These are phyloP conservation scores for Coregonus sp. DNA, from an alignment of 2,797 vertebrate genomes.

Conservation along the genomic window DNA sequence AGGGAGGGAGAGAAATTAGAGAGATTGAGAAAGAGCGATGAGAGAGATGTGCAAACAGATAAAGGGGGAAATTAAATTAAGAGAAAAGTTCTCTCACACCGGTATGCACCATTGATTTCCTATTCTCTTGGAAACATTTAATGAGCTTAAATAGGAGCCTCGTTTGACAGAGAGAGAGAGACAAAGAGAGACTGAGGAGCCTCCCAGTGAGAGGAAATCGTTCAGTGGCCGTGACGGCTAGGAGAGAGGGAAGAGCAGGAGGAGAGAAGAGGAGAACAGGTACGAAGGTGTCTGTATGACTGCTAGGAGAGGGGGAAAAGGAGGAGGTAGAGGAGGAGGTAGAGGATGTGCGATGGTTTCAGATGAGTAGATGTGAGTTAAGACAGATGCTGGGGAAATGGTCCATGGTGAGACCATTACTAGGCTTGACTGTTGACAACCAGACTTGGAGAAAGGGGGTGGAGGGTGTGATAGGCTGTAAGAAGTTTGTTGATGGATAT, in stretches of 20 bases:
- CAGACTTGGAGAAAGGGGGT: constrained; percentile 25
- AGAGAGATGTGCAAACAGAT: constrained; percentile 63
- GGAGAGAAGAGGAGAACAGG: constrained; percentile 8
- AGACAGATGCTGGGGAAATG: constrained; percentile 62
- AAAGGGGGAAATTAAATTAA: constrained; percentile 76
- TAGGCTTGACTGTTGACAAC: constrained; percentile 28
- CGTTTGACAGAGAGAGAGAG: constrained; percentile 72
- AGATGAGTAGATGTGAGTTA: constrained; percentile 52
- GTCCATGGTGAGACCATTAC: constrained; percentile 42
- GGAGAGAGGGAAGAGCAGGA: constrained; percentile 37
- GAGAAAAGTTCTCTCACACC: constrained; percentile 75
- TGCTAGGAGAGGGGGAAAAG: neutral
- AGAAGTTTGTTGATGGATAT: too few relatives aligned
- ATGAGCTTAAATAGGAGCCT: constrained; percentile 81
- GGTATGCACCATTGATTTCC: constrained; percentile 81
- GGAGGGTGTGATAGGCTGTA: constrained; percentile 16
- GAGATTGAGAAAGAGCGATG: constrained; percentile 23
- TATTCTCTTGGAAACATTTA: constrained; percentile 84
- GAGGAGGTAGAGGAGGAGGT: constrained; percentile 11
- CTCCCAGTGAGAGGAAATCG: constrained; percentile 74
- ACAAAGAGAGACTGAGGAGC: constrained; percentile 63
- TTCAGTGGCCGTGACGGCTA: constrained; percentile 67
- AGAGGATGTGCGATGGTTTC: constrained; percentile 6
- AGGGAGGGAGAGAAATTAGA: constrained; percentile 72
- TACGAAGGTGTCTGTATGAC: neutral